Evolutionary conservation across 2,888 invertebrate genomes (phyloP).

Genomic region (Ceriagrion tenellum): DNA sequence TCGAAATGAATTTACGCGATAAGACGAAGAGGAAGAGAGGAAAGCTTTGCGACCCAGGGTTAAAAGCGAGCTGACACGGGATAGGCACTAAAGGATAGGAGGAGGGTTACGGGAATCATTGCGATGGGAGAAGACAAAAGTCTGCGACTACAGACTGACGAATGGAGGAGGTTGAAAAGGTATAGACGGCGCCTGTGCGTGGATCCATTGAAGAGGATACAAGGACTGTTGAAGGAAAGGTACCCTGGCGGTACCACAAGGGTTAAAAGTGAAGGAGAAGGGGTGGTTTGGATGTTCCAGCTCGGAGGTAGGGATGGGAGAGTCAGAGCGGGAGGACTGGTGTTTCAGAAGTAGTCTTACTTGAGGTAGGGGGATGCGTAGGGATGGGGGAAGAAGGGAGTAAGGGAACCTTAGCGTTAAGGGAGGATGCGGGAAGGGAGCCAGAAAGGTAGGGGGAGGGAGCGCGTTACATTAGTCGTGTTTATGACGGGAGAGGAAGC

Average conservation of each 20-base stretch:
- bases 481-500: constrained; percentile 62
- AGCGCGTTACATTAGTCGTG: constrained; percentile 48
- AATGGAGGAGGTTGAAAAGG: neutral
- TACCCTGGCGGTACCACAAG: neutral
- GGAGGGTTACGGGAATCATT: neutral
- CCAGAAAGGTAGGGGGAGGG: neutral
- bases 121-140: neutral
- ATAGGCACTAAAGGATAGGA: neutral
- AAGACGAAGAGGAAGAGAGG: neutral
- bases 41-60: neutral
- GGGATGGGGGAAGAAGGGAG: neutral
- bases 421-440: neutral
- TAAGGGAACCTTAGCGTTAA: neutral
- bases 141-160: neutral
- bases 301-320: neutral
- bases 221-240: neutral
- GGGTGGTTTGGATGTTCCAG: neutral
- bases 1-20: neutral
- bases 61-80: neutral
- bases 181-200: neutral
- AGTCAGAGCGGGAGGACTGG: neutral
- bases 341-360: constrained; percentile 43
- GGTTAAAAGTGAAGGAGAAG: neutral
- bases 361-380: neutral
- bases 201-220: neutral